Percentiles rank a stretch among this genome's conserved stretches.
Conservation (phyloP, 2,113 vertebrate genomes). For the Theropithecus gelada region DNA sequence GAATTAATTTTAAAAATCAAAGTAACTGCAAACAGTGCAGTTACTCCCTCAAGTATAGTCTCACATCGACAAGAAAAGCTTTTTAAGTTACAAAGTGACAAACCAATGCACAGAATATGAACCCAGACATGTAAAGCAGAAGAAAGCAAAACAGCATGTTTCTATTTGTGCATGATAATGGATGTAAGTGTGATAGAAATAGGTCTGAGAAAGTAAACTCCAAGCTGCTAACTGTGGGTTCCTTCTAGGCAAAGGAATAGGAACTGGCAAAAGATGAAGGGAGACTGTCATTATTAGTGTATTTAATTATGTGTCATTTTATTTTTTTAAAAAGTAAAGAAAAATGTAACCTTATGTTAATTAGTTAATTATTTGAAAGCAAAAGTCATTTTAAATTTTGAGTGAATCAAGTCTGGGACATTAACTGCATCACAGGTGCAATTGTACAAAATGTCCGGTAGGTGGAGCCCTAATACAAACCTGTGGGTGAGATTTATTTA, state of each 20-base stretch:
- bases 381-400: not conserved
- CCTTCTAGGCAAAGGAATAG: not conserved
- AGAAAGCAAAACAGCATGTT: not conserved
- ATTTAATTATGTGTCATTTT: not conserved
- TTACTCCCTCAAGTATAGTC: not conserved
- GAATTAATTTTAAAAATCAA: not conserved
- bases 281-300: not conserved
- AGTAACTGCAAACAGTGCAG: not conserved
- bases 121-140: not conserved
- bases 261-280: not conserved
- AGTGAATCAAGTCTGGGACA: not conserved
- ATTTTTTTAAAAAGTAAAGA: not conserved
- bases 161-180: not conserved
- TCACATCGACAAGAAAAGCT: not conserved
- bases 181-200: not conserved
- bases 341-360: not conserved
- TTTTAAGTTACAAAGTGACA: not conserved
- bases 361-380: not conserved
- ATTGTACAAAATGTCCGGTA: slow-evolving; percentile 16
- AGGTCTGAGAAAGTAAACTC: not conserved
- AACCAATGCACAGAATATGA: not conserved
- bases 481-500: not conserved
- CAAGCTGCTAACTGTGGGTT: not conserved
- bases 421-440: not conserved
- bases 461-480: not conserved